phyloP scores from a whole-genome alignment of 2,797 vertebrate species.

The Alfaro cultratus region DNA sequence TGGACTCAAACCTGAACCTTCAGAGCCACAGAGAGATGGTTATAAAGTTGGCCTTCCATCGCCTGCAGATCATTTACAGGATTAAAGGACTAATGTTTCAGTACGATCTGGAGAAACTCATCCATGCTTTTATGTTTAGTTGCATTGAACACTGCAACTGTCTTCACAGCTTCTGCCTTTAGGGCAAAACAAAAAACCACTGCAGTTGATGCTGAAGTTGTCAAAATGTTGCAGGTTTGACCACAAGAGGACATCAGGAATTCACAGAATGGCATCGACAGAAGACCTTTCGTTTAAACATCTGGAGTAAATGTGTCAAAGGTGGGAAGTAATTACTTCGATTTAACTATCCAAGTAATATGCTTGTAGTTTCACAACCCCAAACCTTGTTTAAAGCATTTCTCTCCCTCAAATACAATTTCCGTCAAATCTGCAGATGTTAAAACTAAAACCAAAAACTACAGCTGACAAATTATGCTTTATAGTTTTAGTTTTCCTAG shows the following conservation, averaged over 20 bases:
- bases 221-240: conserved; percentile 30
- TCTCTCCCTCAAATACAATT: background rate
- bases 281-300: conserved; percentile 2
- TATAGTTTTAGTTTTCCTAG: background rate
- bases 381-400: background rate
- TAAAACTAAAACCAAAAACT: background rate
- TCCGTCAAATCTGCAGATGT: background rate
- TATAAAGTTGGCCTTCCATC: no score
- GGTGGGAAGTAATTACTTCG: background rate
- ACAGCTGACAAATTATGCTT: background rate
- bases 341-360: background rate
- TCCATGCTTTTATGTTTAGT: no score
- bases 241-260: background rate
- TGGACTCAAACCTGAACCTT: no score
- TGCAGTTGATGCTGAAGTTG: background rate
- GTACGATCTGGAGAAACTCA: no score
- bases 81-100: no score
- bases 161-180: no score
- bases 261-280: background rate
- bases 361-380: background rate
- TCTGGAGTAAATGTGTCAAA: background rate
- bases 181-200: no score
- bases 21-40: no score
- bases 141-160: no score
- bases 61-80: no score